Base-by-base conservation (phyloP, 2,113 vertebrate species). In the Pholis gunnellus region DNA sequence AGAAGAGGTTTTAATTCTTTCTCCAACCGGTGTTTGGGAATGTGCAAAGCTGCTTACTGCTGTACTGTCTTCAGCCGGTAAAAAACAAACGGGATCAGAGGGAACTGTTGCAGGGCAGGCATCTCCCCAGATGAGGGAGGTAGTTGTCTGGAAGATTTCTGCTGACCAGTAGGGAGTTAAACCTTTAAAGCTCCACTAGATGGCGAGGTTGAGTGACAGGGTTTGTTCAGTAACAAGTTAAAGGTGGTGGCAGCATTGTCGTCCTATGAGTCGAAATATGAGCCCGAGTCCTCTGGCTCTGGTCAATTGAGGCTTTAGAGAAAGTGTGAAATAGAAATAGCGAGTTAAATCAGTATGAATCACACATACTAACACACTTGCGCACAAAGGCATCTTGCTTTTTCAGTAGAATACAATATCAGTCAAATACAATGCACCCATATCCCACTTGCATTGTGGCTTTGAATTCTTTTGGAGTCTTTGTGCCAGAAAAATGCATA, bases 121-220 rank as follows among this genome's bases (percentile, higher is more conserved):
- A 91, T 72, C 91, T 93, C 75, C 90, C 91, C 92, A 97, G 90
- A 0, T 10, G 84, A 80, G 93, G 92, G 90, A 96, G 91, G 82
- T 88, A 88, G 84, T 95, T 96, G 78, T 90, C 91, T 72, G 95
- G 93, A 36, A 94, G 90, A 85, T 95, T 95, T 72, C 94, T 92
- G 64, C 31, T 88, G 25, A 5, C 87, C 69, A 95, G 68, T 15
- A 68, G n/a, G 38, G 56, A 88, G 64, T 81, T 78, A 20, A 94
- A 90, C 60, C 87, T 78, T 54, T 76, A 80, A 29, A 93, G 68
- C 20, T 72, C 84, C 83, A 86, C 89, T 80, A 91, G 87, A 80
- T 79, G 44, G 90, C 95, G 67, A 88, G 5, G 6, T 81, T 87
- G 93, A 83, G 94, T 94, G 79, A 95, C 54, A 57, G 86, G 69